Percentiles rank a stretch among this genome's conserved stretches.
These are phyloP conservation scores for Polydesmus complanatus DNA, from an alignment of 2,888 invertebrate species.

Conservation along the genomic window DNA sequence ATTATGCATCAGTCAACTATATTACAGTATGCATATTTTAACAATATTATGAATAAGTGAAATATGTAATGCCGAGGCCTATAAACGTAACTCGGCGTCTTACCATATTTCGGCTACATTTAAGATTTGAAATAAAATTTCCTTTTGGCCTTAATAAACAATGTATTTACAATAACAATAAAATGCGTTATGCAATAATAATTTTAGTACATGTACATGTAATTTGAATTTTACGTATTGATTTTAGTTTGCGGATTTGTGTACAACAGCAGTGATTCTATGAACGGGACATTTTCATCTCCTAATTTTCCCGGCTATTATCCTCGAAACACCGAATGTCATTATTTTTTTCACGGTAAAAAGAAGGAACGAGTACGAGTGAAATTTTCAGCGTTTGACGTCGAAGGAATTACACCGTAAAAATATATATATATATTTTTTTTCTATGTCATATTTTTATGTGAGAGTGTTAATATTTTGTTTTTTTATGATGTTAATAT, in stretches of 20 bases:
- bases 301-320: constrained; percentile 85
- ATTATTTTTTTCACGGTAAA: constrained; percentile 76
- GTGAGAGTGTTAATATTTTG: not conserved
- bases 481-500: constrained; percentile 19
- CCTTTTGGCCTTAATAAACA: not conserved
- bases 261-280: constrained; percentile 61
- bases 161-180: not conserved
- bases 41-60: no score
- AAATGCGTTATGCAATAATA: no score
- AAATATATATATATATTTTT: constrained; percentile 31
- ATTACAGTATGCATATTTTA: no score
- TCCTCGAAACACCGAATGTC: constrained; percentile 76
- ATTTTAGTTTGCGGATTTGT: constrained; percentile 56
- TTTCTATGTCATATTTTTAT: not conserved
- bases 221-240: constrained; percentile 11
- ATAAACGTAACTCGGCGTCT: no score
- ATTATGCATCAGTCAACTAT: no score
- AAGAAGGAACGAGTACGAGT: constrained; percentile 63
- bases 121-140: constrained; percentile 2
- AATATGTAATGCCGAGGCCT: no score
- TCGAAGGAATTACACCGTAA: constrained; percentile 89
- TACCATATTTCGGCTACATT: no score
- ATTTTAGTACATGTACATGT: no score
- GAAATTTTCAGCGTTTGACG: constrained; percentile 79
- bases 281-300: constrained; percentile 67